Evolutionary conservation across 2,113 vertebrate genomes (phyloP).

Genomic region (Python bivittatus): DNA sequence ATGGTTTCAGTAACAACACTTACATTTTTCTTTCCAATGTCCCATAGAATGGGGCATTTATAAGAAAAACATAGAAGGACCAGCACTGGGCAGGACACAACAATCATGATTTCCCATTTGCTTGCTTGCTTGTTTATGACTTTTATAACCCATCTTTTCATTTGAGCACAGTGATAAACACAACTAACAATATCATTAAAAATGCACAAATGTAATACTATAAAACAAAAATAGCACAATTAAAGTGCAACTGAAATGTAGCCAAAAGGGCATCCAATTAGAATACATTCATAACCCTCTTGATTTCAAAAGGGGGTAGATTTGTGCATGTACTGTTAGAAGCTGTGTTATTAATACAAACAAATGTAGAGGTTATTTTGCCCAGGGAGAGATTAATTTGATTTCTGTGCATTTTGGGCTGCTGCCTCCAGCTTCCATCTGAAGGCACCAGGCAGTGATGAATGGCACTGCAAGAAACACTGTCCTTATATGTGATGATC

Average conservation of each 20-base stretch:
- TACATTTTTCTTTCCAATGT: background rate
- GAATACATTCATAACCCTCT: rapidly evolving
- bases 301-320: background rate
- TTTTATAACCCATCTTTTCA: background rate
- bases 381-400: background rate
- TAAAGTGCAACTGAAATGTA: background rate
- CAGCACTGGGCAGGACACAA: background rate
- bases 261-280: rapidly evolving
- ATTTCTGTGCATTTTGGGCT: conserved; percentile 23
- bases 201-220: background rate
- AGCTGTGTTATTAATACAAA: conserved; percentile 14
- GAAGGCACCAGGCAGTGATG: conserved; percentile 47
- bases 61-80: background rate
- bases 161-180: background rate
- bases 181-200: background rate
- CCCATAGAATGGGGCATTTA: background rate
- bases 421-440: conserved; percentile 17
- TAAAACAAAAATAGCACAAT: background rate
- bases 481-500: conserved; percentile 38
- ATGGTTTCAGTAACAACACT: background rate
- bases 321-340: background rate
- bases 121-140: background rate
- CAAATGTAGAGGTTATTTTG: rapidly evolving
- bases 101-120: background rate
- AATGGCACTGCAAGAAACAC: conserved; percentile 63